Base-by-base conservation (phyloP, 2,888 invertebrate genomes). In the Encarsia formosa region DNA sequence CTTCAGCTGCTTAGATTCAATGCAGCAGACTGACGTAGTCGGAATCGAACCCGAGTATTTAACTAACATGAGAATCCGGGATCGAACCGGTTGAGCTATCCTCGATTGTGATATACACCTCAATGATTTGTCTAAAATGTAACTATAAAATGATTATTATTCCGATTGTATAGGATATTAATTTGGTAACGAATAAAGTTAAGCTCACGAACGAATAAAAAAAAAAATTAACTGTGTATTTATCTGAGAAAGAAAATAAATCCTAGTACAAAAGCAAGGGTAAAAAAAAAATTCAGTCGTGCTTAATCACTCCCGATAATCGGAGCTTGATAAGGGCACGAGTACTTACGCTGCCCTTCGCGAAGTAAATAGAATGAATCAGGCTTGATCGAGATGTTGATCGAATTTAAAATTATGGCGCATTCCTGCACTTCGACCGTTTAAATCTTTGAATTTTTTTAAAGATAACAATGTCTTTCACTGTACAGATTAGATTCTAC, bases 341-440 rank as follows among this genome's bases (percentile, higher is more conserved):
- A 43, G 39, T 49, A 45, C 43, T 55, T 49, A 44, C 24, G 23
- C 44, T 34, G 48, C 31, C 26, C 42, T 39, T 43, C 13, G 23
- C 9, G 4, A 42, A 15, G 26, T 2, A 2, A 38, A 24, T 32
- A 31, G 35, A 40, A 19, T 32, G 38, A 34, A 37, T 55, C 48
- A 41, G 49, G 55, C 40, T 35, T 40, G 52, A 52, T 49, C 49
- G 37, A 49, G 49, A 56, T 56, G 41, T 26, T 47, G 49, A 52
- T 52, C 51, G 51, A 41, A 40, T 44, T 9, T n/a, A 41, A 45
- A 48, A 20, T 52, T 52, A 52, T 35, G 42, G 32, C 23, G 39
- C 45, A 37, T 51, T 49, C 31, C 47, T 9, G 16, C 37, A 18
- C 16, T 5, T 11, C n/a, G n/a, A n/a, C n/a, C n/a, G n/a, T n/a